phyloP scores from a whole-genome alignment of 2,797 vertebrate genomes.

The Sebastes steindachneri region DNA sequence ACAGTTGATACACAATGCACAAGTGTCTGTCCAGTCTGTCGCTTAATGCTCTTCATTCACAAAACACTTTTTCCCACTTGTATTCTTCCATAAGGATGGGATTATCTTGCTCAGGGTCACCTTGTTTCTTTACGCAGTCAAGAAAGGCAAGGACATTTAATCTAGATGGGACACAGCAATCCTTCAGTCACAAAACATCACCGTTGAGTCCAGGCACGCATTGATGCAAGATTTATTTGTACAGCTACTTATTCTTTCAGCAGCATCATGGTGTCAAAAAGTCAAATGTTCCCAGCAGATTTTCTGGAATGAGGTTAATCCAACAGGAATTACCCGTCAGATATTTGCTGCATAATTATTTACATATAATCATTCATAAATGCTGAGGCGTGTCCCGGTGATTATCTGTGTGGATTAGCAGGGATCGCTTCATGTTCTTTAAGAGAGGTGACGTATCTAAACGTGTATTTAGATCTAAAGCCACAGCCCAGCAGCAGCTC shows the following conservation, averaged over 20 bases:
- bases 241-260: not conserved
- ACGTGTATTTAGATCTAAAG: not conserved
- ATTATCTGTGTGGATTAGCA: conserved; percentile 18
- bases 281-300: not conserved
- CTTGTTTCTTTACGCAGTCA: not conserved
- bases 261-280: not conserved
- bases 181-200: not conserved
- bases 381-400: not conserved
- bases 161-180: not conserved
- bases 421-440: not conserved
- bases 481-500: not conserved
- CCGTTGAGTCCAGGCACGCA: not conserved
- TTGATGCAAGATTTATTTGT: not conserved
- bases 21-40: not conserved
- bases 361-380: not conserved
- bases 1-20: not conserved
- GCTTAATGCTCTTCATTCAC: not conserved
- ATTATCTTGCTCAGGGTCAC: not conserved
- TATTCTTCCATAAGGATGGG: not conserved
- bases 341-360: conserved; percentile 1
- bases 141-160: not conserved
- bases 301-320: not conserved
- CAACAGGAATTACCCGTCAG: not conserved
- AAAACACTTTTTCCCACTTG: not conserved
- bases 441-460: not conserved